Evolutionary conservation across 1,140 invertebrate genomes (phyloP), one percentile per base, ranked within the genome.

Genomic region (Megathymus violae): DNA sequence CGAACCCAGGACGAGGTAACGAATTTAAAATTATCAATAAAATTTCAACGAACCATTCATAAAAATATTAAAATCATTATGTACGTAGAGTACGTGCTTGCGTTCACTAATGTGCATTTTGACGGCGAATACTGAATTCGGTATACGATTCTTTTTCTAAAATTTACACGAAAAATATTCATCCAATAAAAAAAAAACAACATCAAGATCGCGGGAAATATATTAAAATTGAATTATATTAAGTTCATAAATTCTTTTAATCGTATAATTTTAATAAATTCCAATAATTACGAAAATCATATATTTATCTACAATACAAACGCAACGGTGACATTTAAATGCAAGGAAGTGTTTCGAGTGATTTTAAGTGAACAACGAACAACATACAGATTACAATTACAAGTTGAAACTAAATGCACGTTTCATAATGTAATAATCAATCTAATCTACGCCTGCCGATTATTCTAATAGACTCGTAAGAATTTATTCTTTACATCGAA

Each of bases 21-120:
- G 79, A 85, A 86, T 76, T 85, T 87, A 80, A 89, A 89, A 84
- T 79, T 81, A 86, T 81, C 61, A 82, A 88, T 88, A 88, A 86
- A 85, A 82, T 88, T 84, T 85, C 75, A 86, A 86, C 76, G 54
- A 75, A 76, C 51, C 69, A 67, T 73, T 76, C 36, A 69, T 69
- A 73, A 61, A 69, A 68, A 65, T 60, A 25, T 69, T 54, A 66
- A 64, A 65, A 67, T 9, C 27, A 46, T n/a, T n/a, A n/a, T n/a
- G 54, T 70, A 71, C 63, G 74, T 34, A 74, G 67, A 47, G 36
- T 34, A 16, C 19, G 34, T 36, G 50, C 16, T 38, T n/a, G n/a
- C n/a, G n/a, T 14, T 9, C 27, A 7, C 17, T 54, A 52, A 51
- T 19, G 60, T 58, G 43, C 47, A 64, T 51, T 63, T 46, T 67